phyloP scores from a whole-genome alignment of 2,888 invertebrate genomes.

The Gymnocheta viridis region DNA sequence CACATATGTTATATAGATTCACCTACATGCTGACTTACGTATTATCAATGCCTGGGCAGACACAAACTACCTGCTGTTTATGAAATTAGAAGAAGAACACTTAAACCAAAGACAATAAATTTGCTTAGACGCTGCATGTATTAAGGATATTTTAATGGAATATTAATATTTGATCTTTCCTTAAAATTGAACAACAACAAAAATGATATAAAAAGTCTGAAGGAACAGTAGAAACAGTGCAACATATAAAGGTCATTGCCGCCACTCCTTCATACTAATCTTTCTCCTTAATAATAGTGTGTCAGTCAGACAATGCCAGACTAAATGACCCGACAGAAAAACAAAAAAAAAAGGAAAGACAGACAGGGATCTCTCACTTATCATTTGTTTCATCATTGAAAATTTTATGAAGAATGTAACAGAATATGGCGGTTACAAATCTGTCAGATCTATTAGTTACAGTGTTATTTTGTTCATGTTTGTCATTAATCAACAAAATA shows the following conservation, averaged over 20 bases:
- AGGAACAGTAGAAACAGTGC: neutral
- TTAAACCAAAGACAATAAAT: no score
- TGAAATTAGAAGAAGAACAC: conserved; percentile 27
- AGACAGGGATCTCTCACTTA: neutral
- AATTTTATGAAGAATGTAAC: neutral
- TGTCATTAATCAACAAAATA: conserved; percentile 42
- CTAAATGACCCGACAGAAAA: neutral
- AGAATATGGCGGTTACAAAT: conserved; percentile 14
- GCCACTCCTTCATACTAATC: neutral
- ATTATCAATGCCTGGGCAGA: neutral
- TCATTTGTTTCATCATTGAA: conserved; percentile 11
- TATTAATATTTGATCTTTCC: neutral
- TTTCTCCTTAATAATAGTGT: neutral
- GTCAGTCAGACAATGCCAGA: neutral
- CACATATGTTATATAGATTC: no score
- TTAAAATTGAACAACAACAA: neutral
- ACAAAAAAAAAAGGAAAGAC: no score
- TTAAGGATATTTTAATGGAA: neutral
- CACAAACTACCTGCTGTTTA: conserved; percentile 37
- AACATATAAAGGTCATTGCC: conserved; percentile 42
- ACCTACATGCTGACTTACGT: neutral
- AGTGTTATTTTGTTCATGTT: conserved; percentile 4
- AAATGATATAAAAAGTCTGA: neutral
- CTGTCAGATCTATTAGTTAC: conserved; percentile 37
- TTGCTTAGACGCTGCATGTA: conserved; percentile 26